Percentiles rank a stretch among this genome's conserved stretches.
Conservation (phyloP, 35 echinoderm and acorn worm genomes). For the Heliocidaris tuberculata region DNA sequence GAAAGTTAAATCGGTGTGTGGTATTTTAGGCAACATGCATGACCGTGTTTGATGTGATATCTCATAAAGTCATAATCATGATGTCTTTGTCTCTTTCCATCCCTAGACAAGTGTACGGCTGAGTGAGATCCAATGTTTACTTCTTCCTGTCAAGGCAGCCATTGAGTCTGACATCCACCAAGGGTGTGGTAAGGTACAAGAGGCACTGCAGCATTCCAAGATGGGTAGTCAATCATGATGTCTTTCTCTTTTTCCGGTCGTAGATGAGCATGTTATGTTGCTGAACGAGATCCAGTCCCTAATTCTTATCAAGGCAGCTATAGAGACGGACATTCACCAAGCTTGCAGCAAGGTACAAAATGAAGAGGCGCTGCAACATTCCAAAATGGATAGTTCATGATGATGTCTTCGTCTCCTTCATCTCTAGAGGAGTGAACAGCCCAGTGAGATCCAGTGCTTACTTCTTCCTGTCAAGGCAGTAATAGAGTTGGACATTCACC, state of each 20-base stretch:
- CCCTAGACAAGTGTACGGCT: neutral
- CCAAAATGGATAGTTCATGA: neutral
- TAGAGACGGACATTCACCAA: neutral
- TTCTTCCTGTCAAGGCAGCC: neutral
- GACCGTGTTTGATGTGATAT: neutral
- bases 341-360: neutral
- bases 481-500: neutral
- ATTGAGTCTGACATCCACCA: slow-evolving; percentile 18
- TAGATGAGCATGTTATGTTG: neutral
- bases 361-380: neutral
- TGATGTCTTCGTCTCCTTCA: neutral
- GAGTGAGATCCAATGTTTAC: neutral
- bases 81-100: neutral
- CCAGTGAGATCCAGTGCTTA: neutral
- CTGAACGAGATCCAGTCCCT: neutral
- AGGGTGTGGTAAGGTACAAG: slow-evolving; percentile 23
- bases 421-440: neutral
- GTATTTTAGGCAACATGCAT: no score
- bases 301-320: neutral
- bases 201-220: neutral
- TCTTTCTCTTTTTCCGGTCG: neutral
- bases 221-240: neutral
- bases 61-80: neutral
- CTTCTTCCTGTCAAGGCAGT: neutral
- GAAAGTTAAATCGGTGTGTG: no score